Conservation (phyloP, 1,140 invertebrate species). For the Drosophila erecta region DNA sequence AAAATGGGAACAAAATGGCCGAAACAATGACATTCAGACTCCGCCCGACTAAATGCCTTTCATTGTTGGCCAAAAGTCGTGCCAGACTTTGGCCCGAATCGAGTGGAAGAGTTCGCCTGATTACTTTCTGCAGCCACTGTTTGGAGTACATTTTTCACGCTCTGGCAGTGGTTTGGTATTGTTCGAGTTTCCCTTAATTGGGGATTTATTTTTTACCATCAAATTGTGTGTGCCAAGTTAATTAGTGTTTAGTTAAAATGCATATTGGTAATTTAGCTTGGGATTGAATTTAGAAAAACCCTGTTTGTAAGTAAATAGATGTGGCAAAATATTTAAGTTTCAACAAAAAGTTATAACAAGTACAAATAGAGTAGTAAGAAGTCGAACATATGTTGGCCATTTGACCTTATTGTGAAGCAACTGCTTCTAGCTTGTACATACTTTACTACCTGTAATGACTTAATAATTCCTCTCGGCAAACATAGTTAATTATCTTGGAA, state of each 20-base stretch:
- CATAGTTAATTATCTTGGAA: not conserved
- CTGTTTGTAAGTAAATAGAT: too few relatives aligned
- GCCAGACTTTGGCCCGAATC: conserved; percentile 37
- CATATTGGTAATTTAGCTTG: too few relatives aligned
- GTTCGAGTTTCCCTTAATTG: conserved; percentile 31
- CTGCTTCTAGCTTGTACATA: not conserved
- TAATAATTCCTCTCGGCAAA: not conserved
- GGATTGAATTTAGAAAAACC: too few relatives aligned
- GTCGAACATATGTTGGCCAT: too few relatives aligned
- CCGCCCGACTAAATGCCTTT: conserved; percentile 52
- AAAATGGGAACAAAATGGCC: not conserved
- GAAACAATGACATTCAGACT: conserved; percentile 54
- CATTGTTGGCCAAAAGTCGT: conserved; percentile 61
- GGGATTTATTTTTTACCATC: not conserved
- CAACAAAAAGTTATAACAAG: too few relatives aligned
- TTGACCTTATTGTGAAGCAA: not conserved
- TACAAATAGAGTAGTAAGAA: too few relatives aligned
- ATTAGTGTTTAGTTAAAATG: too few relatives aligned
- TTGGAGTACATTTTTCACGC: not conserved
- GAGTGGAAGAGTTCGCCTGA: conserved; percentile 14
- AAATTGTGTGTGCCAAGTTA: not conserved
- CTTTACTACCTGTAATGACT: not conserved
- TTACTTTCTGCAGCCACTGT: conserved; percentile 34
- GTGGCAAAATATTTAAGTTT: too few relatives aligned
- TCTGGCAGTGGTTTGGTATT: not conserved